Conservation (phyloP, 2,888 invertebrate genomes). For the Polietes domitor region DNA sequence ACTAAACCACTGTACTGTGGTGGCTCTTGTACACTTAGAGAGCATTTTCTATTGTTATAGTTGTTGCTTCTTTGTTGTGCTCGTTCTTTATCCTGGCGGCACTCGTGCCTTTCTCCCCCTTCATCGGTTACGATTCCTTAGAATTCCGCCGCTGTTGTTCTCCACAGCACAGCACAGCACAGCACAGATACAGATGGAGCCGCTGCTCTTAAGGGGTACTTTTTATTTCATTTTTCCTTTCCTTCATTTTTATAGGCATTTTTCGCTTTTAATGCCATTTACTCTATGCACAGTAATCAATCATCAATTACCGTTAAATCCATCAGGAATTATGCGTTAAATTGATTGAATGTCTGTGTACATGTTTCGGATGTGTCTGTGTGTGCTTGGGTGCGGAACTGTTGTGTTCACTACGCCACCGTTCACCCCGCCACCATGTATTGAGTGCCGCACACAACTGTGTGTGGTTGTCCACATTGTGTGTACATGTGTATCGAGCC, state of each 20-base stretch:
- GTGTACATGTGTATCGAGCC: constrained; percentile 58
- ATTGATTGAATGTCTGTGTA: constrained; percentile 75
- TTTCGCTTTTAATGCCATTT: constrained; percentile 62
- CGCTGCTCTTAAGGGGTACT: not conserved
- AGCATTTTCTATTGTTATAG: constrained; percentile 8
- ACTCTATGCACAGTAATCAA: constrained; percentile 74
- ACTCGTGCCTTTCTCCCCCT: not conserved
- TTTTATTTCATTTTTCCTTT: constrained; percentile 1
- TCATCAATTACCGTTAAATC: constrained; percentile 79
- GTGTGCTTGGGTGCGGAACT: constrained; percentile 17
- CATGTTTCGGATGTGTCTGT: not conserved
- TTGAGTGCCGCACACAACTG: not conserved
- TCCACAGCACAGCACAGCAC: not conserved
- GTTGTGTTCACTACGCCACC: constrained; percentile 17
- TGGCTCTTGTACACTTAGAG: not conserved
- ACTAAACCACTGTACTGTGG: constrained; percentile 1
- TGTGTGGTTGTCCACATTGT: not conserved
- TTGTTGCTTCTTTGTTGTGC: not conserved
- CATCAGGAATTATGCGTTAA: constrained; percentile 79
- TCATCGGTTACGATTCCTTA: not conserved
- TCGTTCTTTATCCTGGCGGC: not conserved
- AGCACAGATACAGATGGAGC: too few species aligned
- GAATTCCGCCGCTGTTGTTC: not conserved
- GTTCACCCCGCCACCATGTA: not conserved
- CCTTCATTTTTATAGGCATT: constrained; percentile 51